These are phyloP conservation scores for Synanthedon tipuliformis DNA, from an alignment of 2,888 invertebrate species.

Conservation along the genomic window DNA sequence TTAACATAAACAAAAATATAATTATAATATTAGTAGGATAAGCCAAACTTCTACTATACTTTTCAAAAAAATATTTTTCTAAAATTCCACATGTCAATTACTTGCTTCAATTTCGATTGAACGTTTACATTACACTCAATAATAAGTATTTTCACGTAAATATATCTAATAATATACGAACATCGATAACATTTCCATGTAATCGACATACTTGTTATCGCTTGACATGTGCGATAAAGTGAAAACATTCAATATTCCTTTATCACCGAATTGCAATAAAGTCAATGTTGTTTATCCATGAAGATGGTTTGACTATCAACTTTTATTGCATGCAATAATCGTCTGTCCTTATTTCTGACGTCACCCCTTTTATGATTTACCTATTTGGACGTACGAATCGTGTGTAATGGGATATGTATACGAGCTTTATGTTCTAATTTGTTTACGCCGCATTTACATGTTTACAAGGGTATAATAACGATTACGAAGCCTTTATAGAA, in stretches of 20 bases:
- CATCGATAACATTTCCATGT: no score
- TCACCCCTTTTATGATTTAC: slow-evolving; percentile 11
- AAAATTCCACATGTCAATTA: no score
- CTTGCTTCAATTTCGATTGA: no score
- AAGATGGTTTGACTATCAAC: slow-evolving; percentile 17
- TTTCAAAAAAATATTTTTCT: no score
- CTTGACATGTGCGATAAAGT: not conserved
- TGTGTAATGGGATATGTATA: not conserved
- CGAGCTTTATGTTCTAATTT: not conserved
- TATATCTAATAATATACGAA: no score
- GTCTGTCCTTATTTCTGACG: slow-evolving; percentile 24
- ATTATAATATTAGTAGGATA: no score
- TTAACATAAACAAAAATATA: no score
- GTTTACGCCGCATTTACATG: not conserved
- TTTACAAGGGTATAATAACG: no score
- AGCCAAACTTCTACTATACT: no score
- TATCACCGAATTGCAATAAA: slow-evolving; percentile 33
- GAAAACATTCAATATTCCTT: slow-evolving; percentile 11
- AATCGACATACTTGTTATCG: not conserved
- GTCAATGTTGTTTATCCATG: slow-evolving; percentile 12
- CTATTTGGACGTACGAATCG: slow-evolving; percentile 1
- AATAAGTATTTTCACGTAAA: no score
- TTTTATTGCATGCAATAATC: slow-evolving; percentile 25
- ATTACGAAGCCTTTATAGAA: no score
- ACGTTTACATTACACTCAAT: no score